Evolutionary conservation across 1,140 invertebrate species (phyloP).

Genomic region (Pachypeltis micranthus): DNA sequence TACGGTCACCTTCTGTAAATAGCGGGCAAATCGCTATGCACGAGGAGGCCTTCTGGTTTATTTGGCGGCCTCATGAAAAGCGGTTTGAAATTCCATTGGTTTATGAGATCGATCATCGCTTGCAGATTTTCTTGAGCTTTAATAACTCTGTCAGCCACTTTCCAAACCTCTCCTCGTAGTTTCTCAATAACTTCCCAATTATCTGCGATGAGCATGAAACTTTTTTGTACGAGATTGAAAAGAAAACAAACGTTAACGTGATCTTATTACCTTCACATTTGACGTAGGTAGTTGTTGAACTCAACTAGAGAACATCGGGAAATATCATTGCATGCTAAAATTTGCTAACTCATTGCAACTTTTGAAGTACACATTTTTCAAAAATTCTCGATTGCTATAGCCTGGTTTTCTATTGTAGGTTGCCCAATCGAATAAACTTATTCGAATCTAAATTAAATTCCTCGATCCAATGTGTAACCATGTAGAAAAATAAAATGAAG

Average conservation of each 20-base stretch:
- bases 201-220: slow-evolving; percentile 32
- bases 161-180: slow-evolving; percentile 39
- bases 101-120: slow-evolving; percentile 42
- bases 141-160: slow-evolving; percentile 49
- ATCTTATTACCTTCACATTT: too few relatives aligned
- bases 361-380: too few relatives aligned
- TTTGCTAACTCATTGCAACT: too few relatives aligned
- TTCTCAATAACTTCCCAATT: slow-evolving; percentile 44
- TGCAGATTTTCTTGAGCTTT: slow-evolving; percentile 43
- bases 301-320: too few relatives aligned
- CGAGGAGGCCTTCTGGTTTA: slow-evolving; percentile 4
- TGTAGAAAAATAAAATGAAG: too few relatives aligned
- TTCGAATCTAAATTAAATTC: too few relatives aligned
- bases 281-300: too few relatives aligned
- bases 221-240: neutral
- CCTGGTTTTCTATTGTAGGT: too few relatives aligned
- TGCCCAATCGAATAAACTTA: too few relatives aligned
- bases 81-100: slow-evolving; percentile 53
- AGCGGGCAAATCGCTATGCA: slow-evolving; percentile 5
- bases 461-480: too few relatives aligned
- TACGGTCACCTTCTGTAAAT: slow-evolving; percentile 3
- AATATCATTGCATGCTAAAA: too few relatives aligned
- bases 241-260: slow-evolving; percentile 4
- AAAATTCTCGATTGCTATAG: too few relatives aligned
- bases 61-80: slow-evolving; percentile 46